Evolutionary conservation across 2,797 vertebrate species (phyloP).

Genomic region (Semotilus atromaculatus): DNA sequence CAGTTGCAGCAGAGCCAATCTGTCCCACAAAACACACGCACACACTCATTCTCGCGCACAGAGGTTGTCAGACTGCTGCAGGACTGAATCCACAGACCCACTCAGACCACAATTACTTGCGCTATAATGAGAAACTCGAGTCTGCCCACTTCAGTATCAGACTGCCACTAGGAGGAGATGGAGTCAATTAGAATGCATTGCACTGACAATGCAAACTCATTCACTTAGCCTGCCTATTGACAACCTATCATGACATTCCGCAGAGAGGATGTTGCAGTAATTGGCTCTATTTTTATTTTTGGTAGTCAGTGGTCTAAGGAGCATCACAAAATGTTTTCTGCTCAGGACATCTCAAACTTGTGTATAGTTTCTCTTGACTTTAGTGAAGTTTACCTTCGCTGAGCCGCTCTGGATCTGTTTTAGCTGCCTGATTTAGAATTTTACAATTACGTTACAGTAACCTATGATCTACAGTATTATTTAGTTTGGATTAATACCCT

Average conservation of each 20-base stretch:
- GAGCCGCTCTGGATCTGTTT: not conserved
- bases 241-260: constrained; percentile 46
- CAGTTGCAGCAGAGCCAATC: constrained; percentile 55
- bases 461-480: not conserved
- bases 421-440: not conserved
- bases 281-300: constrained; percentile 45
- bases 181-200: constrained; percentile 56
- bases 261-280: constrained; percentile 41
- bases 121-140: constrained; percentile 52
- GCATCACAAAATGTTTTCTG: constrained; percentile 47
- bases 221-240: constrained; percentile 48
- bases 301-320: constrained; percentile 25
- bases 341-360: constrained; percentile 23
- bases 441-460: not conserved
- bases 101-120: constrained; percentile 55
- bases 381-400: constrained; percentile 1
- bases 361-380: constrained; percentile 9
- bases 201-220: constrained; percentile 55
- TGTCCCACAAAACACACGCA: constrained; percentile 44
- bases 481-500: not conserved
- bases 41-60: constrained; percentile 34
- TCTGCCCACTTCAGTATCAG: constrained; percentile 42
- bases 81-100: constrained; percentile 44
- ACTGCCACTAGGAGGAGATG: constrained; percentile 47
- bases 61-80: constrained; percentile 43